Percentiles rank a stretch among this genome's conserved stretches.
These are phyloP conservation scores for Cyanoramphus novaezelandiae DNA, from an alignment of 2,113 vertebrate species.

Conservation along the genomic window DNA sequence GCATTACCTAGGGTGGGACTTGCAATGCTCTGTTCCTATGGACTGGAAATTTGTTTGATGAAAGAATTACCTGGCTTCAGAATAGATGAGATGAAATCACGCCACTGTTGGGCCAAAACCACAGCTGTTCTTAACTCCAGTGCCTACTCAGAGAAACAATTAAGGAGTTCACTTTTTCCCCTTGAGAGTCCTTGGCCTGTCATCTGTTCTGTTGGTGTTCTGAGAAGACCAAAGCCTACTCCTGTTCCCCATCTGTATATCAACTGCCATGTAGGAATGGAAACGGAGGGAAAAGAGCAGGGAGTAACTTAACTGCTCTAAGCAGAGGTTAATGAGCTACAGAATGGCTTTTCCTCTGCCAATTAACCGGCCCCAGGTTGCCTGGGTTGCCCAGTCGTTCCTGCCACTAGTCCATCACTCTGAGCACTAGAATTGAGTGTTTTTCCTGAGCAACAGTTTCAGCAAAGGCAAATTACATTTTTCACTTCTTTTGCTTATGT, in stretches of 20 bases:
- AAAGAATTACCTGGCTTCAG: not conserved
- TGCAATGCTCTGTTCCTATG: not conserved
- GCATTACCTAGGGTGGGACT: not conserved
- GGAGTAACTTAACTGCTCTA: not conserved
- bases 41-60: not conserved
- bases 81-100: not conserved
- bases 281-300: not conserved
- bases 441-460: not conserved
- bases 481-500: not conserved
- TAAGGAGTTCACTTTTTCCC: not conserved
- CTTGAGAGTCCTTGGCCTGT: not conserved
- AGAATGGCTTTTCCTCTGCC: not conserved
- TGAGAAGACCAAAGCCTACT: not conserved
- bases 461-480: not conserved
- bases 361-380: not conserved
- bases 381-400: not conserved
- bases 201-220: not conserved
- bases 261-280: fast-evolving
- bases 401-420: not conserved
- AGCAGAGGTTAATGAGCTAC: not conserved
- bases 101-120: not conserved
- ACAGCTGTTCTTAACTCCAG: not conserved
- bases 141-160: not conserved
- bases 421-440: not conserved
- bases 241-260: not conserved